Evolutionary conservation across 2,888 invertebrate species (phyloP).

Genomic region (Hedya salicella): DNA sequence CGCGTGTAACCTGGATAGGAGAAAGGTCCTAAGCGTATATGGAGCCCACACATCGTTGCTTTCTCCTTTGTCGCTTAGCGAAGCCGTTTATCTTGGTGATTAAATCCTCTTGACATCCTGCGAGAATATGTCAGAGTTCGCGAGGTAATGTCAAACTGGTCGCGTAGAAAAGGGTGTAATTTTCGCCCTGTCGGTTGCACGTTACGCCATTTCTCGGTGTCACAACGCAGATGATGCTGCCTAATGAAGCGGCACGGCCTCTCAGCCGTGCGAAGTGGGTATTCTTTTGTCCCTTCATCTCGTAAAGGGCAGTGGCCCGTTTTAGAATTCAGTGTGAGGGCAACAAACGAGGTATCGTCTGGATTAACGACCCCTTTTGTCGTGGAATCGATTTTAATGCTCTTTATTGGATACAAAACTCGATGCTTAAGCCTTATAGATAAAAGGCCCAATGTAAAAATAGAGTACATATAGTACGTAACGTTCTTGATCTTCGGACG

Average conservation of each 20-base stretch:
- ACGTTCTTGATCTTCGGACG: too few relatives aligned
- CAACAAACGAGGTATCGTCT: constrained; percentile 1
- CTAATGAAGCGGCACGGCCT: constrained; percentile 36
- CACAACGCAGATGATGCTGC: constrained; percentile 22
- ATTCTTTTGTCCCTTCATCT: constrained; percentile 38
- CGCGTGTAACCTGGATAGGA: not conserved
- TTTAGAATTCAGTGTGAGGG: constrained; percentile 24
- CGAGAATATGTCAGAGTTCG: constrained; percentile 41
- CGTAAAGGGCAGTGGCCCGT: constrained; percentile 41
- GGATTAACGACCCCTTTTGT: not conserved
- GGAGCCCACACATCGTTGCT: not conserved
- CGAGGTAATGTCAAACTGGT: constrained; percentile 16
- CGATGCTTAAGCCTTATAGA: too few relatives aligned
- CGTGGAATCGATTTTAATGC: not conserved
- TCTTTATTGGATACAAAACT: too few relatives aligned
- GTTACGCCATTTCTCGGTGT: constrained; percentile 16
- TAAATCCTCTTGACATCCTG: constrained; percentile 38
- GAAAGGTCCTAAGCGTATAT: constrained; percentile 10
- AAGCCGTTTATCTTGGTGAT: constrained; percentile 38
- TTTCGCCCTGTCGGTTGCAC: constrained; percentile 6
- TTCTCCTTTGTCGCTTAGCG: not conserved
- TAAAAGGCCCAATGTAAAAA: too few relatives aligned
- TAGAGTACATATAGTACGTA: too few relatives aligned
- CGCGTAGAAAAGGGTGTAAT: constrained; percentile 27
- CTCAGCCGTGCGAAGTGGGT: constrained; percentile 35